Conservation (phyloP, 2,113 vertebrate species). For the Nannobrachium achirus region DNA sequence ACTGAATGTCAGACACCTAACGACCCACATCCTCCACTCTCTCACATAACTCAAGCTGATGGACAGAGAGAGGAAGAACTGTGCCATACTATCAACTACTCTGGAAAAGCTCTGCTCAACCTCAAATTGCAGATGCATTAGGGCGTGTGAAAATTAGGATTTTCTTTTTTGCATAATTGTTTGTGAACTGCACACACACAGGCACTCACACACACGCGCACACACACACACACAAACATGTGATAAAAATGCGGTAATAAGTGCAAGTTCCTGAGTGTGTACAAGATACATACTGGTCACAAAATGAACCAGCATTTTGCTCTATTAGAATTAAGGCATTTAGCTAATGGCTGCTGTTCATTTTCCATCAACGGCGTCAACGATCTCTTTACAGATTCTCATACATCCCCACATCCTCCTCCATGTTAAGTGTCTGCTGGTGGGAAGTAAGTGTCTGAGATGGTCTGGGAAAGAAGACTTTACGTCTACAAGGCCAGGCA, state of each 20-base stretch:
- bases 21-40: slow-evolving; percentile 58
- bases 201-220: neutral
- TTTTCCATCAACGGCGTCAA: no score
- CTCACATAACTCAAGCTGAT: slow-evolving; percentile 51
- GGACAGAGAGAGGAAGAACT: slow-evolving; percentile 40
- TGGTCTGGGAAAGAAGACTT: slow-evolving; percentile 43
- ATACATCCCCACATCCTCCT: slow-evolving; percentile 38
- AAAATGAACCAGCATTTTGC: neutral
- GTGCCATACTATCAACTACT: slow-evolving; percentile 17
- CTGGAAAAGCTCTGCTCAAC: slow-evolving; percentile 12
- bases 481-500: slow-evolving; percentile 69
- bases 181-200: neutral
- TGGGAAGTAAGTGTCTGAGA: slow-evolving; percentile 50
- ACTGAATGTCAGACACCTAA: slow-evolving; percentile 57
- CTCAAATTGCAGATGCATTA: slow-evolving; percentile 19
- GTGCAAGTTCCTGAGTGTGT: no score
- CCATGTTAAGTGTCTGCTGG: slow-evolving; percentile 27
- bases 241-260: no score
- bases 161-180: no score
- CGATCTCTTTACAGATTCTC: slow-evolving; percentile 39
- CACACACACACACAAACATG: neutral
- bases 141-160: neutral
- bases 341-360: no score
- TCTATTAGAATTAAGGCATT: neutral
- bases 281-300: neutral